Evolutionary conservation across 2,888 invertebrate species (phyloP).

Genomic region (Proisotoma minuta): DNA sequence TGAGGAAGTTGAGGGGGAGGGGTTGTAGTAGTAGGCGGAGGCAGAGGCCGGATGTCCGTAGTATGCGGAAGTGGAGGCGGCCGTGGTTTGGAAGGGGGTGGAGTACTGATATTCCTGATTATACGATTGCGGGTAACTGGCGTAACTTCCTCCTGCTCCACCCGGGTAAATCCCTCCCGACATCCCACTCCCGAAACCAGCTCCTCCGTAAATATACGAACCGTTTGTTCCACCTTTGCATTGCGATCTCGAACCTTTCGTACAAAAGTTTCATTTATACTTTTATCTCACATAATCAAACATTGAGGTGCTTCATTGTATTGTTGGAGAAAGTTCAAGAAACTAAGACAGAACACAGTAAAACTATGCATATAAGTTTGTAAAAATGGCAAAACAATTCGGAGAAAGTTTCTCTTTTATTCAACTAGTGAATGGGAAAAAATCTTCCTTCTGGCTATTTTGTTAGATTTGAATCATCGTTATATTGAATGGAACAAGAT

Average conservation of each 20-base stretch:
- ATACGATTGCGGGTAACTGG: conserved; percentile 35
- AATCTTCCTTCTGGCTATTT: no score
- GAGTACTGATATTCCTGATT: conserved; percentile 44
- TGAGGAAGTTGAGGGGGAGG: conserved; percentile 41
- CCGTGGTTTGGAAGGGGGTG: conserved; percentile 37
- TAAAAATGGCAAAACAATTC: no score
- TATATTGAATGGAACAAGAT: no score
- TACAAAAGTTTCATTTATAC: conserved; percentile 1
- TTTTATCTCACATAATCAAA: neutral
- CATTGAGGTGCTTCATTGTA: neutral
- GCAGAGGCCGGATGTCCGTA: conserved; percentile 43
- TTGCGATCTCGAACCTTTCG: conserved; percentile 30
- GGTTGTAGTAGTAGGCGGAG: conserved; percentile 46
- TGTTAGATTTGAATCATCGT: no score
- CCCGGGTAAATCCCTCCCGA: conserved; percentile 16
- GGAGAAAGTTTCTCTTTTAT: no score
- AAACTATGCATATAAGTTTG: no score
- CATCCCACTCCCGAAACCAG: conserved; percentile 33
- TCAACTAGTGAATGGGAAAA: no score
- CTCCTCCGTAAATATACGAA: conserved; percentile 42
- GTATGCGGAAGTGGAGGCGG: conserved; percentile 34
- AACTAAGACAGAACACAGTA: no score
- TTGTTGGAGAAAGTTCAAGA: neutral
- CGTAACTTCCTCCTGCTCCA: conserved; percentile 12
- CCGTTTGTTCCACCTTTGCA: conserved; percentile 37